phyloP scores from a whole-genome alignment of 1,140 invertebrate genomes.

The Macrobrachium rosenbergii region DNA sequence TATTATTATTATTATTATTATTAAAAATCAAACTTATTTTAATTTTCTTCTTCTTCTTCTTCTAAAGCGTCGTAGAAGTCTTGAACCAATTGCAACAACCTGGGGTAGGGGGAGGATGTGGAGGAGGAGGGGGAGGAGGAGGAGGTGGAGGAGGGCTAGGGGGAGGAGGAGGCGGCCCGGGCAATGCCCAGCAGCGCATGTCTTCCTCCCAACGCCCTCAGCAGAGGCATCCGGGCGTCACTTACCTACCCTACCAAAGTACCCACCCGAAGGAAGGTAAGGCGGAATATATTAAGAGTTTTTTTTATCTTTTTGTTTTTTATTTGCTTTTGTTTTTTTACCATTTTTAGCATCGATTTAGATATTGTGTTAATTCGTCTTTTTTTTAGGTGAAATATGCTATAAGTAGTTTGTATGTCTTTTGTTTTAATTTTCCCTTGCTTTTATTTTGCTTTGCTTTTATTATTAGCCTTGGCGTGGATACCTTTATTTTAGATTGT shows the following conservation, averaged over 20 bases:
- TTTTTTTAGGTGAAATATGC: too few relatives aligned
- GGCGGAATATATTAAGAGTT: too few relatives aligned
- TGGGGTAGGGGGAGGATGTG: constrained; percentile 28
- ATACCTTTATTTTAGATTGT: too few relatives aligned
- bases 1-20: neutral
- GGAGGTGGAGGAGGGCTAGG: constrained; percentile 43
- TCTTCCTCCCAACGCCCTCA: constrained; percentile 13
- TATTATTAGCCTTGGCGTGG: too few relatives aligned
- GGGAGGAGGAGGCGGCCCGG: neutral
- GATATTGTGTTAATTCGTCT: too few relatives aligned
- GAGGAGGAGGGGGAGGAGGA: neutral
- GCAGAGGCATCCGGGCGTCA: constrained; percentile 31
- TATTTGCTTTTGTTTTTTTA: neutral
- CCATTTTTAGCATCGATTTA: neutral
- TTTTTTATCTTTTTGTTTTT: neutral
- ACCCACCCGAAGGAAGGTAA: constrained; percentile 32
- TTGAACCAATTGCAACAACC: constrained; percentile 58
- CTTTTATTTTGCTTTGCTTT: neutral
- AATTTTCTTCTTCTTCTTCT: constrained; percentile 59
- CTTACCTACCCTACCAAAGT: constrained; percentile 39
- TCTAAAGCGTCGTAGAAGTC: constrained; percentile 53
- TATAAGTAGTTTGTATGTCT: too few relatives aligned
- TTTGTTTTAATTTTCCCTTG: too few relatives aligned
- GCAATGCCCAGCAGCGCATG: constrained; percentile 2
- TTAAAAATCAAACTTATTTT: neutral